A percentile compares a stretch with the other conserved stretches of the same genome.
Evolutionary conservation across 1,140 invertebrate genomes (phyloP).

Genomic region (Lasioglossum albipes): DNA sequence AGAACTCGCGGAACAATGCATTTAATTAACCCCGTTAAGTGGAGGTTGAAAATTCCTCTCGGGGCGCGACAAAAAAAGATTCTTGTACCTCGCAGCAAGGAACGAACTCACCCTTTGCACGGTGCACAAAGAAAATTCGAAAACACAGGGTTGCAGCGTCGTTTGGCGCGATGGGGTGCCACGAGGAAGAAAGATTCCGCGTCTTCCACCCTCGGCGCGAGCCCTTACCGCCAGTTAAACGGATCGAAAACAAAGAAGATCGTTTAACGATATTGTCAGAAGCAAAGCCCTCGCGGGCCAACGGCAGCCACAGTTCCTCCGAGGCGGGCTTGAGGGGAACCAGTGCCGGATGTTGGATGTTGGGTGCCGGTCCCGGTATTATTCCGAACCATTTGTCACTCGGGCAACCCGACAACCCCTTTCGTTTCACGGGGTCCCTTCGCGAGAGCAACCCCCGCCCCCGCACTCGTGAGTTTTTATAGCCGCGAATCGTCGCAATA

Average conservation of each 20-base stretch:
- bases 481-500: slow-evolving; percentile 80
- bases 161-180: background rate
- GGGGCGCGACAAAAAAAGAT: no score
- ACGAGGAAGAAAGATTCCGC: background rate
- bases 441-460: slow-evolving; percentile 25
- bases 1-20: background rate
- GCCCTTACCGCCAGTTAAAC: slow-evolving; percentile 69
- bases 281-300: slow-evolving; percentile 45
- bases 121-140: no score
- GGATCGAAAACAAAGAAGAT: slow-evolving; percentile 72
- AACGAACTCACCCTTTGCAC: background rate
- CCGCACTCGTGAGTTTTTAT: slow-evolving; percentile 72
- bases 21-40: no score
- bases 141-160: no score
- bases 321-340: slow-evolving; percentile 61
- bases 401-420: slow-evolving; percentile 75
- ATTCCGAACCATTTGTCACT: slow-evolving; percentile 81
- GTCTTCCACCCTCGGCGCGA: slow-evolving; percentile 60
- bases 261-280: slow-evolving; percentile 74
- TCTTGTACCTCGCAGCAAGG: no score
- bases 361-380: slow-evolving; percentile 75
- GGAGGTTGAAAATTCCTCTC: no score
- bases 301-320: slow-evolving; percentile 45
- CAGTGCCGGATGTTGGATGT: slow-evolving; percentile 68
- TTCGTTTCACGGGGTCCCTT: slow-evolving; percentile 70